Conservation (phyloP, 2,888 invertebrate species). For the Syrphus vitripennis region DNA sequence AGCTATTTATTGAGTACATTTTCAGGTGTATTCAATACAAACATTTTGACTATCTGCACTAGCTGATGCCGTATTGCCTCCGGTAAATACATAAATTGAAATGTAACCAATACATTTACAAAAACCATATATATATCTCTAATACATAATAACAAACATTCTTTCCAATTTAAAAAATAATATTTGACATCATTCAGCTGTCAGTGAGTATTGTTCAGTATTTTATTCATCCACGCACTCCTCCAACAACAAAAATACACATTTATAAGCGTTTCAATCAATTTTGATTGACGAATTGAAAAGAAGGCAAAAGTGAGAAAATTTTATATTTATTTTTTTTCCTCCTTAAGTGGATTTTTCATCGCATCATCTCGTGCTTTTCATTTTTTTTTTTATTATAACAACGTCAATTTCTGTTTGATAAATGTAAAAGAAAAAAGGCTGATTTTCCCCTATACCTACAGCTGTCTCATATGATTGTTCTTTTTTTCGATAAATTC, state of each 20-base stretch:
- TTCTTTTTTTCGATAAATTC: neutral
- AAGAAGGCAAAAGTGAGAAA: slow-evolving; percentile 33
- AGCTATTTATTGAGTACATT: too few relatives aligned
- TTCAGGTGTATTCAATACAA: too few relatives aligned
- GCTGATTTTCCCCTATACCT: neutral
- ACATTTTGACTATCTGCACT: too few relatives aligned
- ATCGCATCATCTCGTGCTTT: slow-evolving; percentile 35
- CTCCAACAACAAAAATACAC: neutral
- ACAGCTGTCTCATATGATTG: neutral
- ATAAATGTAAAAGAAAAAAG: neutral
- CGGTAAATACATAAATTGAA: too few relatives aligned
- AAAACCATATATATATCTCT: too few relatives aligned
- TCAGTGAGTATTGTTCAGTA: neutral
- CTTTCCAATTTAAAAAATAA: neutral
- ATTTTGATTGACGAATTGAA: slow-evolving; percentile 52
- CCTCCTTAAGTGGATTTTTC: slow-evolving; percentile 55
- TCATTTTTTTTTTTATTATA: neutral
- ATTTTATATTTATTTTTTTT: neutral
- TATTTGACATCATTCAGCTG: neutral
- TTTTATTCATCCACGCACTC: neutral
- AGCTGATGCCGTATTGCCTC: too few relatives aligned
- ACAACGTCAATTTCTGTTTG: neutral
- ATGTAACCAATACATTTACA: too few relatives aligned
- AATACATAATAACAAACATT: too few relatives aligned
- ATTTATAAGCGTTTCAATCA: slow-evolving; percentile 9